Evolutionary conservation across 2,888 invertebrate genomes (phyloP), one percentile per base, ranked within the genome.

Genomic region (Dryocosmus kuriphilus): DNA sequence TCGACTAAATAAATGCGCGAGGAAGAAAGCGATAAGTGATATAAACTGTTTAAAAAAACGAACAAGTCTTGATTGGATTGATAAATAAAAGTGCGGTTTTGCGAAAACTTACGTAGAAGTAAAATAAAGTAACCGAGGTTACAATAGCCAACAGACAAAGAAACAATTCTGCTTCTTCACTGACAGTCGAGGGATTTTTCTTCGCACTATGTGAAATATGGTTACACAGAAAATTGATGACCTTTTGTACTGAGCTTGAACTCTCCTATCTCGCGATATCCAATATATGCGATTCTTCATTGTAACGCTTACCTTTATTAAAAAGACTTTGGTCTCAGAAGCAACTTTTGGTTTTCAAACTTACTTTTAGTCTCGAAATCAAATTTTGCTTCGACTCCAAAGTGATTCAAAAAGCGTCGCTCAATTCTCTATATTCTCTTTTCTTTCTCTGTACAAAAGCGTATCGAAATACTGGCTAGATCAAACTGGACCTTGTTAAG

Each of bases 101-200:
- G 22, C 2, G 9, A 51, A 9, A 41, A 41, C 67, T 62, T 51
- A 41, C 62, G 41, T 27, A 8, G 24, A 51, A 19, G 35, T 41
- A 41, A 46, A 73, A 75, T 77, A 79, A 80, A 78, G 65, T 77
- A 84, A 79, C 84, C 85, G 85, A 88, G 86, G 83, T 87, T 85
- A 88, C 86, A 86, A 85, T 85, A 87, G 84, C 85, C 86, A 85
- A 80, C 76, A 75, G 79, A 81, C 80, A 41, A 41, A 41, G 41
- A 16, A 41, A 5, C 16, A 41, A 7, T 32, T 5, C 16, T 41
- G 41, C 41, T 41, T 41, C 16, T 16, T 41, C 16, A 41, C 5
- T 41, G 5, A 41, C 16, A 41, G 41, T 41, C 16, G 16, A 41
- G 16, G 41, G 16, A 41, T 41, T 41, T 16, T 41, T 41, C 16